A percentile compares a stretch with the other conserved stretches of the same genome.
Evolutionary conservation across 1,140 invertebrate species (phyloP).

Genomic region (Camponotus pennsylvanicus): DNA sequence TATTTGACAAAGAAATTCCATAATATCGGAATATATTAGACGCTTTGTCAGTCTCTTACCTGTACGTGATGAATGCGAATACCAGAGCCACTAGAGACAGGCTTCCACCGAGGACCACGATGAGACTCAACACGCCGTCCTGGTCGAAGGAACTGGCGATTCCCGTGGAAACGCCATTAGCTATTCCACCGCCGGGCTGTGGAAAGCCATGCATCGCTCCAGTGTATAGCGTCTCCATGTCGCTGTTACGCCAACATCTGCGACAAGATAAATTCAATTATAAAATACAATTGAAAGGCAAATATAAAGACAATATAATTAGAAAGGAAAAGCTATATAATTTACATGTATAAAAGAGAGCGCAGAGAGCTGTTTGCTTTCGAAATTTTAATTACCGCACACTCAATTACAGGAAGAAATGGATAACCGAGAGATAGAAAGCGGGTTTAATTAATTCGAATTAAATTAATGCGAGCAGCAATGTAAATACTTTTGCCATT

Average conservation of each 20-base stretch:
- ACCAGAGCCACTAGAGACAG: constrained; percentile 90
- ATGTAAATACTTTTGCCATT: constrained; percentile 71
- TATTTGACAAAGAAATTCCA: constrained; percentile 7
- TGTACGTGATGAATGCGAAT: constrained; percentile 91
- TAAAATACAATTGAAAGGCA: constrained; percentile 7
- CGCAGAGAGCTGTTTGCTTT: neutral
- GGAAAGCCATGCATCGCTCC: constrained; percentile 84
- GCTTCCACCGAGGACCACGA: constrained; percentile 89
- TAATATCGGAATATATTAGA: neutral
- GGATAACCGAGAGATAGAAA: constrained; percentile 8
- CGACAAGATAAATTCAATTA: constrained; percentile 44
- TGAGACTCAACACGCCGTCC: constrained; percentile 88
- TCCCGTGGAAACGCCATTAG: constrained; percentile 81
- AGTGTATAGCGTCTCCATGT: constrained; percentile 86
- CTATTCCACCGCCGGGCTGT: constrained; percentile 76
- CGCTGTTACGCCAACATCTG: constrained; percentile 60
- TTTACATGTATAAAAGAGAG: neutral
- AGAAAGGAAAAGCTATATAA: neutral
- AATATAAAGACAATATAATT: neutral
- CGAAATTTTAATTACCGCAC: constrained; percentile 31
- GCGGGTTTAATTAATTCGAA: constrained; percentile 21
- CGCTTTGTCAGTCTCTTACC: constrained; percentile 83
- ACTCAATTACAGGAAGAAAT: constrained; percentile 17
- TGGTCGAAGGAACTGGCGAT: constrained; percentile 84
- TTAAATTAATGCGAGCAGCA: constrained; percentile 39